Conservation (phyloP, 2,888 invertebrate genomes). For the Tetropium fuscum region DNA sequence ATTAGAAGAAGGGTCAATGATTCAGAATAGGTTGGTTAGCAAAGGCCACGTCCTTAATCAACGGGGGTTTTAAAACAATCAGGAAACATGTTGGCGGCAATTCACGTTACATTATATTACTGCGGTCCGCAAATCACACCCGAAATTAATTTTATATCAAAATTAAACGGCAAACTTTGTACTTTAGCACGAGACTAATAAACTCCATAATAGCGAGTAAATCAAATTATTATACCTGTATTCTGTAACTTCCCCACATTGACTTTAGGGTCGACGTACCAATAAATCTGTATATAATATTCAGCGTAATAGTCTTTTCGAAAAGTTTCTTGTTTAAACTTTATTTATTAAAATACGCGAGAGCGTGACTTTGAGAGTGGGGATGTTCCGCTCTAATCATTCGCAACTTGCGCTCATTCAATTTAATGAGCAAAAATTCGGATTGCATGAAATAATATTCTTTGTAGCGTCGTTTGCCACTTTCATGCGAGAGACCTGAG, state of each 20-base stretch:
- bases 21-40: too few relatives aligned
- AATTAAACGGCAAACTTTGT: background rate
- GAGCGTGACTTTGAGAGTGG: background rate
- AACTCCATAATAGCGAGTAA: conserved; percentile 10
- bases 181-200: background rate
- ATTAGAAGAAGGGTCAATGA: too few relatives aligned
- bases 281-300: conserved; percentile 5
- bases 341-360: background rate
- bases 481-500: background rate
- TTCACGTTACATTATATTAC: background rate
- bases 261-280: conserved; percentile 5
- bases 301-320: background rate
- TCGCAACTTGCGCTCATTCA: too few relatives aligned
- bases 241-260: background rate
- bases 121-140: background rate
- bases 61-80: too few relatives aligned
- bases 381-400: too few relatives aligned
- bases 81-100: too few relatives aligned
- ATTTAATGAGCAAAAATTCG: conserved; percentile 2
- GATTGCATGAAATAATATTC: background rate
- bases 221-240: conserved; percentile 11
- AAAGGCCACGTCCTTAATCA: too few relatives aligned
- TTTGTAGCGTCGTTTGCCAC: background rate
- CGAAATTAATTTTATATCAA: background rate
- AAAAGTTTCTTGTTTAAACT: conserved; percentile 7